Percentiles rank a stretch among this genome's conserved stretches.
phyloP scores from a whole-genome alignment of 2,797 vertebrate species.

The Epinephelus malabaricus region DNA sequence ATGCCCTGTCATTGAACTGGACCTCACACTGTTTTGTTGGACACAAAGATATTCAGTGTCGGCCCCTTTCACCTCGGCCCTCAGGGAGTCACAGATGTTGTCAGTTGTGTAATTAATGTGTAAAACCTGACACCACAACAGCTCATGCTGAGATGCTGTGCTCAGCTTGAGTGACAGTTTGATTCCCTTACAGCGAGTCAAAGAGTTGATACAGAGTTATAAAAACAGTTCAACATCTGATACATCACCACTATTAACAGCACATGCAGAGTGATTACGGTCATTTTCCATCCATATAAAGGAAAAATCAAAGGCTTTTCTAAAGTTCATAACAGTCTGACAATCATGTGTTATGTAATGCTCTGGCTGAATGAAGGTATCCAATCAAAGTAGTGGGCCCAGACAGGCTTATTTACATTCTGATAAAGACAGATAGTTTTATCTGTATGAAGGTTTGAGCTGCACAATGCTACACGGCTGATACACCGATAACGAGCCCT shows the following conservation, averaged over 20 bases:
- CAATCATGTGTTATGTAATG: conserved; percentile 20
- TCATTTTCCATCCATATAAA: conserved; percentile 18
- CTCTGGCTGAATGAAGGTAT: neutral
- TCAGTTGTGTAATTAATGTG: conserved; percentile 57
- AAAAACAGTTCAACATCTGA: conserved; percentile 25
- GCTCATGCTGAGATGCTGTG: conserved; percentile 2
- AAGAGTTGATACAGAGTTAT: neutral
- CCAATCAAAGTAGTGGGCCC: conserved; percentile 1
- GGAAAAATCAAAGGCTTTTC: conserved; percentile 6
- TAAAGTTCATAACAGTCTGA: neutral
- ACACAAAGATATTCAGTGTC: conserved; percentile 67
- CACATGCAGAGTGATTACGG: neutral
- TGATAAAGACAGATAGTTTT: neutral
- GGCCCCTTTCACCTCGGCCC: conserved; percentile 34
- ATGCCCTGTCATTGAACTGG: conserved; percentile 58
- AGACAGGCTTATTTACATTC: conserved; percentile 31
- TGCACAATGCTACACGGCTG: neutral
- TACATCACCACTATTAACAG: neutral
- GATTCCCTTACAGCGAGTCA: conserved; percentile 15
- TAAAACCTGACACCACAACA: conserved; percentile 51
- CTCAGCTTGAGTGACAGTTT: conserved; percentile 29
- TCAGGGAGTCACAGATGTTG: conserved; percentile 59
- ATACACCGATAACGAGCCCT: neutral
- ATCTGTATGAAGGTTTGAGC: neutral
- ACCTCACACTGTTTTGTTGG: conserved; percentile 55